These are phyloP conservation scores for Drosophila littoralis DNA, from an alignment of 1,140 invertebrate species.

Conservation along the genomic window DNA sequence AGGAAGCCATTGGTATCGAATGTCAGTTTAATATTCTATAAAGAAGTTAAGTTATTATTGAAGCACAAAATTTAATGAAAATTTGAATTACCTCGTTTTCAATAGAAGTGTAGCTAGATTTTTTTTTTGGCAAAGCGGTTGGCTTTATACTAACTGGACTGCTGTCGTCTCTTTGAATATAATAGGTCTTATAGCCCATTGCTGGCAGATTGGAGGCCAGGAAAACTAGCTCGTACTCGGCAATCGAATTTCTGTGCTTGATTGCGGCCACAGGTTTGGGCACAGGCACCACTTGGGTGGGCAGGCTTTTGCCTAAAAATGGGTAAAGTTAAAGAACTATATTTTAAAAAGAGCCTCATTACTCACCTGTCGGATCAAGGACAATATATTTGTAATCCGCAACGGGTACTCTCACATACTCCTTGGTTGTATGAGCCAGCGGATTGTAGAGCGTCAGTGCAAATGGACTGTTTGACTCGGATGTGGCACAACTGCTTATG, in stretches of 20 bases:
- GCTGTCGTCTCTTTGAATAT: conserved; percentile 79
- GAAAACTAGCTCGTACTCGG: conserved; percentile 89
- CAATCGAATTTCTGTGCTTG: conserved; percentile 87
- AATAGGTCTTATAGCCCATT: conserved; percentile 88
- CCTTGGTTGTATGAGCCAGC: conserved; percentile 87
- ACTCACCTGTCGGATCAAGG: conserved; percentile 85
- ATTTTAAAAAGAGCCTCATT: not conserved
- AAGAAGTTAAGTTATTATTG: not conserved
- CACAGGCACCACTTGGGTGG: conserved; percentile 87
- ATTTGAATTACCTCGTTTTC: conserved; percentile 54
- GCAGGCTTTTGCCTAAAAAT: conserved; percentile 40
- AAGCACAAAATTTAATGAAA: no score
- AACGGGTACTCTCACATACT: conserved; percentile 90
- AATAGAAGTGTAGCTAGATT: conserved; percentile 54
- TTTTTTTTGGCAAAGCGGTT: conserved; percentile 34
- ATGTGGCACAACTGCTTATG: conserved; percentile 87
- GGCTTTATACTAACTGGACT: conserved; percentile 19
- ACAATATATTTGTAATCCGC: conserved; percentile 87
- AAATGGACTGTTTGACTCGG: conserved; percentile 88
- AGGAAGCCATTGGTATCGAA: conserved; percentile 84
- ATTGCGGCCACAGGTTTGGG: conserved; percentile 86
- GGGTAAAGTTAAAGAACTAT: not conserved
- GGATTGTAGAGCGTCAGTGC: conserved; percentile 93
- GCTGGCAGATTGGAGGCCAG: conserved; percentile 87
- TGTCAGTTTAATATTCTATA: conserved; percentile 49